A percentile compares a stretch with the other conserved stretches of the same genome.
phyloP scores from a whole-genome alignment of 2,888 invertebrate species.

The Nemoura dubitans region DNA sequence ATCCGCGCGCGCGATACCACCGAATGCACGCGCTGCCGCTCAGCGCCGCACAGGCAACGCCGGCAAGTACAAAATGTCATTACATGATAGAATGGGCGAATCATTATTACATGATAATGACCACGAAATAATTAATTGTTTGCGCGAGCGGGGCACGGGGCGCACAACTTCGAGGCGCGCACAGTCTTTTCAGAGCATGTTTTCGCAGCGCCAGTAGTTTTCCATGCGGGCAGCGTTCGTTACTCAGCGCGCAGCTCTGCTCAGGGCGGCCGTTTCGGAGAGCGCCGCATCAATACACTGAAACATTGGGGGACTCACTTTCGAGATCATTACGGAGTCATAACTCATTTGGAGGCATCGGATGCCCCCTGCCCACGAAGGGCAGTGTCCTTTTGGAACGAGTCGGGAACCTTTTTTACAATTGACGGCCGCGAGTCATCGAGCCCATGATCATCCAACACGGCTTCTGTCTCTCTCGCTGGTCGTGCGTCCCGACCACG shows the following conservation, averaged over 20 bases:
- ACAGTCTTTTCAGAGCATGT: neutral
- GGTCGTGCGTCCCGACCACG: neutral
- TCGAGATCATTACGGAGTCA: neutral
- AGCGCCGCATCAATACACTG: neutral
- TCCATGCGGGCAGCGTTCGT: neutral
- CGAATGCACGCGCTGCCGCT: neutral
- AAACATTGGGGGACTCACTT: neutral
- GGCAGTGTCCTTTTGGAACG: neutral
- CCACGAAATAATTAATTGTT: slow-evolving; percentile 20
- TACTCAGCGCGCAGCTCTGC: slow-evolving; percentile 12
- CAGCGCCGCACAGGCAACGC: slow-evolving; percentile 43
- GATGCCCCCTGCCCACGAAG: neutral
- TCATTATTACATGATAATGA: slow-evolving; percentile 39
- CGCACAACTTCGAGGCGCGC: neutral
- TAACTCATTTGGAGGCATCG: neutral
- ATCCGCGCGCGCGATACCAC: slow-evolving; percentile 40
- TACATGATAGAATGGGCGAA: slow-evolving; percentile 25
- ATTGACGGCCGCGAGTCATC: neutral
- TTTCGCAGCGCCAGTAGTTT: neutral
- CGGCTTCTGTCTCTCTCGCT: neutral
- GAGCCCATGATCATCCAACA: neutral
- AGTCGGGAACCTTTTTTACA: neutral
- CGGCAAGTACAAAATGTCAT: slow-evolving; percentile 35
- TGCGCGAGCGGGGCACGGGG: neutral
- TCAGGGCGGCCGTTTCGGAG: neutral